Conservation (phyloP, 2,113 vertebrate genomes). For the Xenus cinereus region DNA sequence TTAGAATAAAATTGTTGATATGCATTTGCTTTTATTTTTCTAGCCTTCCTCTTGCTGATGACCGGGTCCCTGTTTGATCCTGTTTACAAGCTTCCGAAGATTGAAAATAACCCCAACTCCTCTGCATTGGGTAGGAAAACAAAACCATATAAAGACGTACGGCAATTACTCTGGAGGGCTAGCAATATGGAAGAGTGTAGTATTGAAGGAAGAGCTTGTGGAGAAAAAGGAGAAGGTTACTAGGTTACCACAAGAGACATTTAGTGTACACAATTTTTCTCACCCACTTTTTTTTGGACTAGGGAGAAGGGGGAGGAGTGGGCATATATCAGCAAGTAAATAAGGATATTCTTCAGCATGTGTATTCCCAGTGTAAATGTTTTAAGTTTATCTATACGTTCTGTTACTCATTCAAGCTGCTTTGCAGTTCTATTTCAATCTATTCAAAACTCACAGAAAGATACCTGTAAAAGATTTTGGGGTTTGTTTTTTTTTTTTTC, state of each 20-base stretch:
- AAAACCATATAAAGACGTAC: background rate
- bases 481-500: background rate
- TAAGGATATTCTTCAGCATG: background rate
- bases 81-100: conserved; percentile 65
- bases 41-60: conserved; percentile 68
- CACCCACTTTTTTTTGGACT: background rate
- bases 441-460: background rate
- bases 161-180: background rate
- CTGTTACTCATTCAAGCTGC: background rate
- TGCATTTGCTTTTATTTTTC: conserved; percentile 59
- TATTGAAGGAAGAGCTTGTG: background rate
- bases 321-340: background rate
- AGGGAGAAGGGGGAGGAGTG: background rate
- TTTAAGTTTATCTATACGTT: background rate
- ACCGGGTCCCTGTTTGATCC: conserved; percentile 63
- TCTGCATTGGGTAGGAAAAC: conserved; percentile 60
- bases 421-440: background rate
- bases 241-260: conserved; percentile 18
- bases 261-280: background rate
- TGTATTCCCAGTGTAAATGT: background rate
- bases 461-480: background rate
- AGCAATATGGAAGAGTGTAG: background rate
- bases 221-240: conserved; percentile 25
- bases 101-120: conserved; percentile 46
- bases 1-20: conserved; percentile 45